These are phyloP conservation scores for Myoxocephalus aenaeus DNA, from an alignment of 2,797 vertebrate species.

Conservation along the genomic window DNA sequence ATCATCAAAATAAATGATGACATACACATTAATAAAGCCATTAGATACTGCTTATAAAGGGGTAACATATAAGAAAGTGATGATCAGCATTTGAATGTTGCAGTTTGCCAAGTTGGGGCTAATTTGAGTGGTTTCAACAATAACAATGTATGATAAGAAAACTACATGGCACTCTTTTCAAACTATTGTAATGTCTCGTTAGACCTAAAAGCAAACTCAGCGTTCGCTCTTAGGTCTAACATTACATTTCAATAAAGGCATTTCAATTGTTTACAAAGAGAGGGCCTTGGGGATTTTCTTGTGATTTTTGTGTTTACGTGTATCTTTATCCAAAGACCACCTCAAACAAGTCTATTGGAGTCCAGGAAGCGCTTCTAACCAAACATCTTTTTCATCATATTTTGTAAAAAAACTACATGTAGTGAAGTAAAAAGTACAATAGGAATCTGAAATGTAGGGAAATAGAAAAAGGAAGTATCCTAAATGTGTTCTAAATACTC, in stretches of 20 bases:
- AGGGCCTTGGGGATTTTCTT: background rate
- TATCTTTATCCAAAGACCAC: background rate
- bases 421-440: background rate
- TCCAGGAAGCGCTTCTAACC: background rate
- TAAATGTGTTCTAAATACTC: background rate
- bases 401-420: background rate
- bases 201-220: background rate
- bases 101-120: too few relatives aligned
- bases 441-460: background rate
- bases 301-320: background rate
- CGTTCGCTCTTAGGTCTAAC: background rate
- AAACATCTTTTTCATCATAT: background rate
- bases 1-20: background rate
- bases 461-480: background rate
- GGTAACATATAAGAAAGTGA: background rate
- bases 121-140: background rate
- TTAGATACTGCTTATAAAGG: background rate
- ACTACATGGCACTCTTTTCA: background rate
- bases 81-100: background rate
- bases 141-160: background rate
- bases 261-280: background rate
- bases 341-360: background rate
- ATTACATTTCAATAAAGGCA: background rate
- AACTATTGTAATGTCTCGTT: background rate
- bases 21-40: background rate